Percentiles rank a stretch among this genome's conserved stretches.
Evolutionary conservation across 2,888 invertebrate species (phyloP).

Genomic region (Mesorhabditis belari): DNA sequence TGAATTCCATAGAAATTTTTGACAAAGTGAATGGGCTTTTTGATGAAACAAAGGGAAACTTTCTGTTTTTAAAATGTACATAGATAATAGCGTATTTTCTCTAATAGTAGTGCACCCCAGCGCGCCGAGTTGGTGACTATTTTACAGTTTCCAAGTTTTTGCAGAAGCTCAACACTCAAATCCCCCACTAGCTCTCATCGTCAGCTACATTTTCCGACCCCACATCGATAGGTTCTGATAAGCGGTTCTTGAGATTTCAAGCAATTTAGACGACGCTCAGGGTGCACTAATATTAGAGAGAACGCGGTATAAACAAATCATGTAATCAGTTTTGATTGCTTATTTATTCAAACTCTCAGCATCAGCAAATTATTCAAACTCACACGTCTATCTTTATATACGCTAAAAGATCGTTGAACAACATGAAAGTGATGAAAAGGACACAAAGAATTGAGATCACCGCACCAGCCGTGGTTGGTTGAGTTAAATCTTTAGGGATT

Average conservation of each 20-base stretch:
- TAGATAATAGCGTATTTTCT: not conserved
- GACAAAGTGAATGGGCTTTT: no score
- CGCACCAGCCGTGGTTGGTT: slow-evolving; percentile 57
- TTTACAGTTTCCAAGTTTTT: no score
- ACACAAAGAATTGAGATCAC: slow-evolving; percentile 32
- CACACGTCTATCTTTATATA: slow-evolving; percentile 37
- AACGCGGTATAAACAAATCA: no score
- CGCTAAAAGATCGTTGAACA: slow-evolving; percentile 35
- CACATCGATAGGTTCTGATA: not conserved
- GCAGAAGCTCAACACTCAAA: no score
- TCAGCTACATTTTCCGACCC: no score
- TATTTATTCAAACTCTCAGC: slow-evolving; percentile 30
- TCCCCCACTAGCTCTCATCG: no score
- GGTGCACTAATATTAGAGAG: not conserved
- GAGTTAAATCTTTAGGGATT: slow-evolving; percentile 62
- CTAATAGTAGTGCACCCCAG: no score
- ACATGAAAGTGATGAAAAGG: slow-evolving; percentile 32
- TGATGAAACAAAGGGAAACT: not conserved
- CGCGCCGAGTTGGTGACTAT: no score
- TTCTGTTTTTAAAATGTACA: not conserved
- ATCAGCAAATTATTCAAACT: no score
- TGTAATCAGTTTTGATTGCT: slow-evolving; percentile 25
- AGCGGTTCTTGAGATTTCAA: no score
- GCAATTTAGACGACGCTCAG: no score
- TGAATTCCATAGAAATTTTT: no score